Conservation (phyloP, 2,797 vertebrate genomes). For the Aphelocoma californica region DNA sequence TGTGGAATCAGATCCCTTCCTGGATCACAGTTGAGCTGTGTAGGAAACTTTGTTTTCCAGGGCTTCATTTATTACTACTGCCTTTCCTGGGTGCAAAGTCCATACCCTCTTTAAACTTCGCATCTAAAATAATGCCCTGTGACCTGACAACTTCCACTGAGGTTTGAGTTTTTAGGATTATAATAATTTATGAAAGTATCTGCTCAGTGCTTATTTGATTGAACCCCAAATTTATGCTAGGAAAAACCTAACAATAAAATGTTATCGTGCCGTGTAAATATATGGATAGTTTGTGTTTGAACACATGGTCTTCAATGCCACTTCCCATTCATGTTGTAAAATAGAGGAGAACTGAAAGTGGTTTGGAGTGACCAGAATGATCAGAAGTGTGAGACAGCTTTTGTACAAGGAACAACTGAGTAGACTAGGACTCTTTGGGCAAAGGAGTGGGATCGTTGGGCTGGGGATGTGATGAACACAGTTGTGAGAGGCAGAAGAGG, state of each 20-base stretch:
- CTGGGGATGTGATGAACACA: neutral
- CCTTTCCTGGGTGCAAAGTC: slow-evolving; percentile 13
- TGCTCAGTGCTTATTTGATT: neutral
- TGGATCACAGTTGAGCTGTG: neutral
- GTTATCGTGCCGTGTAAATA: neutral
- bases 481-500: neutral
- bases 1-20: neutral
- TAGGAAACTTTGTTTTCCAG: neutral
- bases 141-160: neutral
- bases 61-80: neutral
- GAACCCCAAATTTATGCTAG: neutral
- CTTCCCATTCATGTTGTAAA: neutral
- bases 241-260: neutral
- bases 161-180: neutral
- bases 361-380: neutral
- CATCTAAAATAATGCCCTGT: neutral
- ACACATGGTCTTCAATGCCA: neutral
- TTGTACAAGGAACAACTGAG: neutral
- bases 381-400: neutral
- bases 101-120: neutral
- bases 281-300: neutral
- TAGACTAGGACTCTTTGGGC: neutral
- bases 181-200: neutral
- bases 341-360: neutral
- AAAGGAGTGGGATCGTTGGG: neutral